Conservation (phyloP, 2,888 invertebrate genomes). For the Capitulum mitella region DNA sequence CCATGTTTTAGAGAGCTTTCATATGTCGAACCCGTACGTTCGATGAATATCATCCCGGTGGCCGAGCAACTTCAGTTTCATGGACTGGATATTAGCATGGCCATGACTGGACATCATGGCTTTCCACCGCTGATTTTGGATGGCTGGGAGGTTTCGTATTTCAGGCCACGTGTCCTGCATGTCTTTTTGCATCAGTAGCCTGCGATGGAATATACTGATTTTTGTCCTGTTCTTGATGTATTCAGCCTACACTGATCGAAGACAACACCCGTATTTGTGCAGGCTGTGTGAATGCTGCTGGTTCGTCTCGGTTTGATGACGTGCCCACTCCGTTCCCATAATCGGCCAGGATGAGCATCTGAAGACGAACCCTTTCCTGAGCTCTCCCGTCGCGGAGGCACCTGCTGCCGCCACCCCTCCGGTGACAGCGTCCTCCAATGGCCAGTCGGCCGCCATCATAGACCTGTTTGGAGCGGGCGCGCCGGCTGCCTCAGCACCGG, state of each 20-base stretch:
- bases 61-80: conserved; percentile 14
- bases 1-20: background rate
- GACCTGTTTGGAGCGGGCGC: conserved; percentile 64
- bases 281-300: too few species aligned
- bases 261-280: too few species aligned
- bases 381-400: conserved; percentile 54
- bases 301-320: too few species aligned
- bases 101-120: too few species aligned
- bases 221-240: too few species aligned
- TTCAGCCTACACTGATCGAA: too few species aligned
- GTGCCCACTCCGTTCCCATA: too few species aligned
- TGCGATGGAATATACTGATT: too few species aligned
- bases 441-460: conserved; percentile 48
- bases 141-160: too few species aligned
- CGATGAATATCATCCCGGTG: background rate
- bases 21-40: background rate
- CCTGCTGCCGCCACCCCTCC: conserved; percentile 29
- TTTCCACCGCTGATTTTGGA: too few species aligned
- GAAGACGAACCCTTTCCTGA: conserved; percentile 83
- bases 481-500: conserved; percentile 44
- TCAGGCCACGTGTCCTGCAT: too few species aligned
- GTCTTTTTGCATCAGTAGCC: too few species aligned
- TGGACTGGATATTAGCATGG: background rate
- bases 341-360: conserved; percentile 41
- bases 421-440: conserved; percentile 41